phyloP scores from a whole-genome alignment of 2,113 vertebrate species.

The Lonchura striata region DNA sequence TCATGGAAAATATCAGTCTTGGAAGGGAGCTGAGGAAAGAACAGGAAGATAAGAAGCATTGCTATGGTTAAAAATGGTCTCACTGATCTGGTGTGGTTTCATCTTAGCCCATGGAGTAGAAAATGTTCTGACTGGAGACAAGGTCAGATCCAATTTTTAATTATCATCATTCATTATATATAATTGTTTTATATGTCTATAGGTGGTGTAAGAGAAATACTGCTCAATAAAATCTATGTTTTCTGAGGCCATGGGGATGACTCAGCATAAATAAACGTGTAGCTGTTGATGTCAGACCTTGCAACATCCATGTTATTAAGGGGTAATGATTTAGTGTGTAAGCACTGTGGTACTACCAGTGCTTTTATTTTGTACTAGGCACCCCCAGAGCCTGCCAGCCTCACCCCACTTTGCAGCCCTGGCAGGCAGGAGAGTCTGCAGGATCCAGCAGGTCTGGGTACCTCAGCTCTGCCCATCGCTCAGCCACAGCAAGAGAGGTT shows the following conservation, averaged over 20 bases:
- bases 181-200: neutral
- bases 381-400: neutral
- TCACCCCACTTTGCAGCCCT: neutral
- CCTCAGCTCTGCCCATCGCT: neutral
- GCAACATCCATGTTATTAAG: neutral
- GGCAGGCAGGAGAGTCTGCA: neutral
- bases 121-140: neutral
- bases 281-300: neutral
- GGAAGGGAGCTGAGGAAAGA: neutral
- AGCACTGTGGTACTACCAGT: neutral
- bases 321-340: rapidly evolving
- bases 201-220: neutral
- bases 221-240: neutral
- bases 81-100: neutral
- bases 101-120: neutral
- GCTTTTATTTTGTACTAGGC: neutral
- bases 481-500: rapidly evolving
- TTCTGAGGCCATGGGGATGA: neutral
- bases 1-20: neutral
- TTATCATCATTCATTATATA: neutral
- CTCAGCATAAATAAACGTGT: neutral
- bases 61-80: neutral
- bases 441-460: neutral
- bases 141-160: neutral
- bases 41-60: rapidly evolving